These are phyloP conservation scores for Pantherophis guttatus DNA, from an alignment of 2,113 vertebrate species.

Conservation along the genomic window DNA sequence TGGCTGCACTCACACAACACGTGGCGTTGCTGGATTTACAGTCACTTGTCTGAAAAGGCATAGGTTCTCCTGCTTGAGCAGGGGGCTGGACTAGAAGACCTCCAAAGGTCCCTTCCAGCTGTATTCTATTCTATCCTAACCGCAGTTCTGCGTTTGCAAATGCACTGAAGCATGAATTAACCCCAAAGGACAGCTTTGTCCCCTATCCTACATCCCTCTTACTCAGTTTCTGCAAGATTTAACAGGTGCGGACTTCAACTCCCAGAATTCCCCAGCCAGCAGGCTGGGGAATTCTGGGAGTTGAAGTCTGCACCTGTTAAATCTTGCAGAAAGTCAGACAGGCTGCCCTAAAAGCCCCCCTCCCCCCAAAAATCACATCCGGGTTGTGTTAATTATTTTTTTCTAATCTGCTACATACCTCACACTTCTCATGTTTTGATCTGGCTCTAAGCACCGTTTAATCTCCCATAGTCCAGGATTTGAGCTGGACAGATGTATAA, in stretches of 20 bases:
- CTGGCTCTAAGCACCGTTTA: no score
- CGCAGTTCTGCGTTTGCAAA: background rate
- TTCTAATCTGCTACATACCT: background rate
- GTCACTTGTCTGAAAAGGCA: no score
- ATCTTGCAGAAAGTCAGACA: background rate
- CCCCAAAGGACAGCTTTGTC: background rate
- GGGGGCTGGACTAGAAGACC: no score
- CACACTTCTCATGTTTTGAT: background rate
- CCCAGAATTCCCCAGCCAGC: background rate
- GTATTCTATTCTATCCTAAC: no score
- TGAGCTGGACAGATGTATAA: background rate
- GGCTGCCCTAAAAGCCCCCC: background rate
- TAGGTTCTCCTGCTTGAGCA: no score
- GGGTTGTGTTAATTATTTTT: background rate
- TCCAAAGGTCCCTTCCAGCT: no score
- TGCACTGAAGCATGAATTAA: background rate
- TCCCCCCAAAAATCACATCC: background rate
- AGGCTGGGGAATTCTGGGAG: background rate
- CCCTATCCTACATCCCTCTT: background rate
- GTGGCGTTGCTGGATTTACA: background rate
- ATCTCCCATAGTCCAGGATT: background rate
- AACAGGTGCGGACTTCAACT: background rate
- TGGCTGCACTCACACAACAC: background rate
- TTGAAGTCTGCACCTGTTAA: background rate
- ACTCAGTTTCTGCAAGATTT: background rate